phyloP scores from a whole-genome alignment of 2,888 invertebrate genomes.

The Rhagophthalmus giganteus region DNA sequence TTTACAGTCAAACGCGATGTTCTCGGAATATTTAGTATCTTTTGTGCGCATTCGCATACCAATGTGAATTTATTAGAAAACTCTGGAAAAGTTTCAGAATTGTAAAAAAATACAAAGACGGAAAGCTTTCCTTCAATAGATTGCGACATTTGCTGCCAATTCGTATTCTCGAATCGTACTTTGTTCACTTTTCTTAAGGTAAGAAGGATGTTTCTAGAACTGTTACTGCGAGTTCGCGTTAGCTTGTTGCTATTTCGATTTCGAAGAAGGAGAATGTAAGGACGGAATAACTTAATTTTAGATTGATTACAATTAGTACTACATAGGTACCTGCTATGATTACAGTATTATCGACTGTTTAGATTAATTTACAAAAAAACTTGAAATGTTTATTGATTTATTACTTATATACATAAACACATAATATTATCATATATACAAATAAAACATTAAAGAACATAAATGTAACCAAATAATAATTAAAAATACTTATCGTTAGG shows the following conservation, averaged over 20 bases:
- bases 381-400: background rate
- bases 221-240: constrained; percentile 13
- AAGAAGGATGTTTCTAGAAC: constrained; percentile 24
- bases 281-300: no score
- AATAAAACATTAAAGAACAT: no score
- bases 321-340: no score
- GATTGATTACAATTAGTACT: no score
- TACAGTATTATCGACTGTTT: no score
- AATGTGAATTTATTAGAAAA: constrained; percentile 27
- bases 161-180: constrained; percentile 23
- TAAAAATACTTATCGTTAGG: no score
- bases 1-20: constrained; percentile 10
- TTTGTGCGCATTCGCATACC: constrained; percentile 15
- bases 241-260: constrained; percentile 2
- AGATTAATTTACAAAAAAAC: background rate
- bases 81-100: constrained; percentile 20
- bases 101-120: constrained; percentile 25
- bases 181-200: constrained; percentile 27
- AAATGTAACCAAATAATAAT: no score
- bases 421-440: no score
- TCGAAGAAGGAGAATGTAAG: no score
- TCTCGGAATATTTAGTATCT: constrained; percentile 19
- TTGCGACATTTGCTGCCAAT: constrained; percentile 28
- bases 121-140: constrained; percentile 28
- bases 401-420: no score